These are phyloP conservation scores for Catocala sponsa DNA, from an alignment of 2,888 invertebrate genomes.

Conservation along the genomic window DNA sequence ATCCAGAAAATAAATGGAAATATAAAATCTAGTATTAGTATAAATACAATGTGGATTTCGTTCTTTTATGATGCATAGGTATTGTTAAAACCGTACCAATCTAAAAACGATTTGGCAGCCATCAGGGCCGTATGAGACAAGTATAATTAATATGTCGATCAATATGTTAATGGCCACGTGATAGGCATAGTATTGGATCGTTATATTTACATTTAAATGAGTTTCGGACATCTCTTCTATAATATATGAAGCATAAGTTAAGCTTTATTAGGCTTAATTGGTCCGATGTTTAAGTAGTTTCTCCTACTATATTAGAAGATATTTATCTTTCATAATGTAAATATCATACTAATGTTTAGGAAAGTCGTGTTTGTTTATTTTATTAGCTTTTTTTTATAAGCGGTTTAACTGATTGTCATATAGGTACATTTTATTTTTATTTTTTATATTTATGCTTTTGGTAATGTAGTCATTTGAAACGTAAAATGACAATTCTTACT, in stretches of 20 bases:
- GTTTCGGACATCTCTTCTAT: constrained; percentile 9
- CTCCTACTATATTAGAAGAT: constrained; percentile 3
- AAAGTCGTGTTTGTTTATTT: constrained; percentile 5
- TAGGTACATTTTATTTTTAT: background rate
- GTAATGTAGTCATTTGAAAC: no score
- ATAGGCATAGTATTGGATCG: constrained; percentile 8
- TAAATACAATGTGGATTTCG: no score
- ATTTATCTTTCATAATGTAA: constrained; percentile 1
- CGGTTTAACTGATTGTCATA: background rate
- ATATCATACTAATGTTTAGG: constrained; percentile 1
- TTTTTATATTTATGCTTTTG: no score
- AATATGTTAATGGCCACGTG: constrained; percentile 12
- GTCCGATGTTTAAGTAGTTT: constrained; percentile 8
- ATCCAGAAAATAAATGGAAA: no score
- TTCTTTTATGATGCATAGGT: no score
- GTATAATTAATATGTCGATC: background rate
- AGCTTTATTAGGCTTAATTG: background rate
- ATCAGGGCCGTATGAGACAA: no score
- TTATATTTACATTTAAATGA: constrained; percentile 10
- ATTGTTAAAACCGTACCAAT: no score
- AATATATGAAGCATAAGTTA: background rate
- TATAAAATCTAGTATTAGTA: no score
- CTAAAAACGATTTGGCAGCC: no score
- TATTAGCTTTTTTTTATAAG: background rate
- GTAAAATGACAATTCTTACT: no score